These are phyloP conservation scores for Montipora efflorescens DNA, from an alignment of 64 coral and sea anemone species.

Conservation along the genomic window DNA sequence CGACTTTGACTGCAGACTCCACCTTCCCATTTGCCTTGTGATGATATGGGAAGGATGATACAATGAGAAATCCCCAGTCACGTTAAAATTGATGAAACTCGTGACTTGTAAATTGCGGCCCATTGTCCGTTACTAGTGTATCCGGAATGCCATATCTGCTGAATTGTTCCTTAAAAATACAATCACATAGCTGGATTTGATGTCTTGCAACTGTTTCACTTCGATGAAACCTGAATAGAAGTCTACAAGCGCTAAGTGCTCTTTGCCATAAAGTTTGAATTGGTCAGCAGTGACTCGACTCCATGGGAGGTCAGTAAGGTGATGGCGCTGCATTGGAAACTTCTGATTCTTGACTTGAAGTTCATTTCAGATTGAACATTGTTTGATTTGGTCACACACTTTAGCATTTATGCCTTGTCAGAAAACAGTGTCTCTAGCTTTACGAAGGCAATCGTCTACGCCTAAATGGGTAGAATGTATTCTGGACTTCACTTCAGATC, in stretches of 20 bases:
- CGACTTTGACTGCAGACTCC: neutral
- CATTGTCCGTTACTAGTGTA: slow-evolving; percentile 8
- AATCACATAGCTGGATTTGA: neutral
- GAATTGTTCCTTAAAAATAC: slow-evolving; percentile 18
- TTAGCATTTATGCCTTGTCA: slow-evolving; percentile 21
- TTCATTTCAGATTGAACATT: slow-evolving; percentile 32
- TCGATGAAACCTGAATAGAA: slow-evolving; percentile 57
- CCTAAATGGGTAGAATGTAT: neutral
- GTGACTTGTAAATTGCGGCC: neutral
- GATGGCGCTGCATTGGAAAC: slow-evolving; percentile 20
- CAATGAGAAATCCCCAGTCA: slow-evolving; percentile 24
- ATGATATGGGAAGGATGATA: neutral
- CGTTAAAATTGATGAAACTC: slow-evolving; percentile 35
- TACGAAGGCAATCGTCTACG: neutral
- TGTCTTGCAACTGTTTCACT: neutral
- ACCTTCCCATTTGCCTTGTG: neutral
- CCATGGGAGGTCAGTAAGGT: slow-evolving; percentile 23
- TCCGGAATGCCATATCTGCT: slow-evolving; percentile 51
- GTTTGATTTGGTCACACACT: neutral
- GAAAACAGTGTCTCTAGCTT: slow-evolving; percentile 27
- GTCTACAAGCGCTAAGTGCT: slow-evolving; percentile 30
- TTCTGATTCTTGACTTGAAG: slow-evolving; percentile 4
- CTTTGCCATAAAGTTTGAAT: slow-evolving; percentile 10
- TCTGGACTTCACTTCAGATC: too few relatives aligned
- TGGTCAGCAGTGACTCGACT: slow-evolving; percentile 14